These are phyloP conservation scores for Trilocha varians DNA, from an alignment of 2,888 invertebrate species.

Conservation along the genomic window DNA sequence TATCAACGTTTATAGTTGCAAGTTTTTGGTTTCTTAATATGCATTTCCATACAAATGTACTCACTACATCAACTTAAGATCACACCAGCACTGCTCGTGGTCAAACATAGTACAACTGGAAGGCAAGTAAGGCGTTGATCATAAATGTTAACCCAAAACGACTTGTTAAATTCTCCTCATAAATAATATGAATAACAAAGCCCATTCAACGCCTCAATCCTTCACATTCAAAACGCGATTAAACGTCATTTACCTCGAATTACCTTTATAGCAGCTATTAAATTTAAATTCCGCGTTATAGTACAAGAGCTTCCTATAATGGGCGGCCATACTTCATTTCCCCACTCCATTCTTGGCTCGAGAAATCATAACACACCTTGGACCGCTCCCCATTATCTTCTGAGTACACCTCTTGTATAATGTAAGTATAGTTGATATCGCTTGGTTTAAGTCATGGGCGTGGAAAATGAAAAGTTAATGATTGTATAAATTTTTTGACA, in stretches of 20 bases:
- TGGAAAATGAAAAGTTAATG: too few relatives aligned
- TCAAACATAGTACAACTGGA: too few relatives aligned
- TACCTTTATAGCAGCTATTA: constrained; percentile 1
- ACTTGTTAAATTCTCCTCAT: too few relatives aligned
- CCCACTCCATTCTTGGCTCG: constrained; percentile 7
- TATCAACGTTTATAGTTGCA: too few relatives aligned
- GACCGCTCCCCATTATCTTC: constrained; percentile 31
- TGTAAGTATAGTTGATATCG: constrained; percentile 13
- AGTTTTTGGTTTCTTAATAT: too few relatives aligned
- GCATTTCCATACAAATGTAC: too few relatives aligned
- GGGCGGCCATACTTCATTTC: constrained; percentile 1
- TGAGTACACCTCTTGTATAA: constrained; percentile 23
- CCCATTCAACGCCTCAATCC: not conserved
- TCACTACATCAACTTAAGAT: too few relatives aligned
- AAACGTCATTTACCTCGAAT: constrained; percentile 3
- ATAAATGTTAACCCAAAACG: too few relatives aligned
- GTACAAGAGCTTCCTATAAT: constrained; percentile 1
- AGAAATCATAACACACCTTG: constrained; percentile 33
- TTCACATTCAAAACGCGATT: not conserved
- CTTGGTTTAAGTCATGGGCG: constrained; percentile 11
- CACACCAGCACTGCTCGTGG: too few relatives aligned
- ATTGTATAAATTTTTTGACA: too few relatives aligned
- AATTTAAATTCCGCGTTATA: constrained; percentile 4
- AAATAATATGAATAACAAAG: too few relatives aligned
- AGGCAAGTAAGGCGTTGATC: too few relatives aligned